phyloP scores from a whole-genome alignment of 1,140 invertebrate species.

The Megathymus violae region DNA sequence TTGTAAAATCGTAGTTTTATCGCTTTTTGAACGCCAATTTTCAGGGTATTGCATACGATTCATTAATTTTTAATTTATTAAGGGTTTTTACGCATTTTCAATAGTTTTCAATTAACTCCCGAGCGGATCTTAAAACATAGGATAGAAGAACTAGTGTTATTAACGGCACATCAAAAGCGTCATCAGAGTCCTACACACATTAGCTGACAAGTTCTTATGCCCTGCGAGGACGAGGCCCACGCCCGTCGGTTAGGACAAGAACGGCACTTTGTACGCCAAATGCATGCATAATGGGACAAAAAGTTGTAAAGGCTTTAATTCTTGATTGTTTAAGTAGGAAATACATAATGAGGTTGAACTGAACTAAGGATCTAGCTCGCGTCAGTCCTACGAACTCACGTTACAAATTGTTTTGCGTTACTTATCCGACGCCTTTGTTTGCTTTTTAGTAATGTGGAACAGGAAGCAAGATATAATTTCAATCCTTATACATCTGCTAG shows the following conservation, averaged over 20 bases:
- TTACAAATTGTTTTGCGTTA: not conserved
- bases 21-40: too few relatives aligned
- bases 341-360: not conserved
- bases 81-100: too few relatives aligned
- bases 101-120: too few relatives aligned
- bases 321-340: constrained; percentile 12
- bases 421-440: too few relatives aligned
- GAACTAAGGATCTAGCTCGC: not conserved
- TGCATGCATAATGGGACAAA: constrained; percentile 28
- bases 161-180: constrained; percentile 27
- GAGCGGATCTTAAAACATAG: not conserved
- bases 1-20: too few relatives aligned
- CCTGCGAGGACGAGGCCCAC: not conserved
- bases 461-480: too few relatives aligned
- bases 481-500: too few relatives aligned
- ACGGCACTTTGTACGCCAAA: constrained; percentile 19
- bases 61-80: too few relatives aligned
- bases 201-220: not conserved
- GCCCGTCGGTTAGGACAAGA: constrained; percentile 17
- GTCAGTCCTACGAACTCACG: not conserved
- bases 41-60: too few relatives aligned
- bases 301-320: constrained; percentile 22
- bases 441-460: too few relatives aligned
- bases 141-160: constrained; percentile 16
- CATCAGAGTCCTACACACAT: constrained; percentile 11